Evolutionary conservation across 2,888 invertebrate species (phyloP).

Genomic region (Erebia epiphron): DNA sequence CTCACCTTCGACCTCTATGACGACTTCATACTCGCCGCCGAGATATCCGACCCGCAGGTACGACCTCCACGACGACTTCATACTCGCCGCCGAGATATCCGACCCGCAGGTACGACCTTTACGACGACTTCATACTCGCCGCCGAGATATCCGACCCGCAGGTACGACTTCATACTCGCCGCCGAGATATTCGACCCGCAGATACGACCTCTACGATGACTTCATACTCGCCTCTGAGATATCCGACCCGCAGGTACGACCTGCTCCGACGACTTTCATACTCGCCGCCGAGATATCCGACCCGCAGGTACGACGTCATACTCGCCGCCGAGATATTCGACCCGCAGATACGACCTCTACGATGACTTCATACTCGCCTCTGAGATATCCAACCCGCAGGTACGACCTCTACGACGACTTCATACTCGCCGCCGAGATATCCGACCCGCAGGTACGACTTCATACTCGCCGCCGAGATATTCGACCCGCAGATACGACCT

Average conservation of each 20-base stretch:
- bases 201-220: constrained; percentile 93
- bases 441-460: constrained; percentile 78
- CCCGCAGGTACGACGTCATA: constrained; percentile 95
- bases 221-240: constrained; percentile 95
- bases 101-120: constrained; percentile 95
- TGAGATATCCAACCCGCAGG: constrained; percentile 93
- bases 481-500: constrained; percentile 81
- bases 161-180: background rate
- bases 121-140: constrained; percentile 89
- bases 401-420: too few relatives aligned
- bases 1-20: constrained; percentile 97
- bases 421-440: constrained; percentile 82
- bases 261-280: constrained; percentile 64
- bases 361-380: constrained; percentile 87
- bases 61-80: constrained; percentile 46
- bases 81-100: constrained; percentile 95
- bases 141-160: constrained; percentile 90
- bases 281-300: constrained; percentile 96
- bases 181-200: too few relatives aligned
- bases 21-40: constrained; percentile 95
- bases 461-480: too few relatives aligned
- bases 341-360: constrained; percentile 82
- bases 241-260: constrained; percentile 87
- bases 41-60: constrained; percentile 91
- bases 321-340: constrained; percentile 93